Conservation (phyloP, 2,888 invertebrate species). For the Petrolisthes cinctipes region DNA sequence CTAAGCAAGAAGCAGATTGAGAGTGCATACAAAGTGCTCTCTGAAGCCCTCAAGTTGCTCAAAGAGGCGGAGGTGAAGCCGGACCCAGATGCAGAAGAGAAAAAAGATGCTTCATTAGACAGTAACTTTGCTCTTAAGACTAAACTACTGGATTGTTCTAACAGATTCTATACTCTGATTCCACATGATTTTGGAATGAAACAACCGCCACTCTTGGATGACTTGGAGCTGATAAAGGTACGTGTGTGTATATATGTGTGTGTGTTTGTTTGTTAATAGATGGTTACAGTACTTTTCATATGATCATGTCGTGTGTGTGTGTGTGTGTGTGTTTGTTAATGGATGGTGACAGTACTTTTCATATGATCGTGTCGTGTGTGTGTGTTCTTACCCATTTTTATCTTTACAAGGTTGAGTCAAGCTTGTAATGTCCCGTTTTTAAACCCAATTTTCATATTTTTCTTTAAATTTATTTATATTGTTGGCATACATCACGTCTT, state of each 20-base stretch:
- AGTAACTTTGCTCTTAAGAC: constrained; percentile 70
- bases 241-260: constrained; percentile 4
- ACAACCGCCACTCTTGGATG: constrained; percentile 85
- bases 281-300: too few relatives aligned
- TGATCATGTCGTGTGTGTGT: too few relatives aligned
- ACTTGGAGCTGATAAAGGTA: constrained; percentile 80
- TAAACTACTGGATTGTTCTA: constrained; percentile 86
- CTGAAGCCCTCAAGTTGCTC: constrained; percentile 75
- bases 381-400: too few relatives aligned
- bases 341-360: too few relatives aligned
- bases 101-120: constrained; percentile 72
- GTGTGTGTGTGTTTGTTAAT: too few relatives aligned
- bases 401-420: too few relatives aligned
- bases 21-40: constrained; percentile 84
- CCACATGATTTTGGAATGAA: constrained; percentile 94
- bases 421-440: too few relatives aligned
- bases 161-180: constrained; percentile 92
- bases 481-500: too few relatives aligned
- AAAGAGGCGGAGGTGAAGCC: constrained; percentile 36
- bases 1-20: constrained; percentile 90
- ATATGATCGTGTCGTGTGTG: too few relatives aligned
- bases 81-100: constrained; percentile 23
- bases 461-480: too few relatives aligned
- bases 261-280: not conserved
- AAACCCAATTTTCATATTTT: too few relatives aligned